Evolutionary conservation across 2,113 vertebrate genomes (phyloP).

Genomic region (Misgurnus mizolepis): DNA sequence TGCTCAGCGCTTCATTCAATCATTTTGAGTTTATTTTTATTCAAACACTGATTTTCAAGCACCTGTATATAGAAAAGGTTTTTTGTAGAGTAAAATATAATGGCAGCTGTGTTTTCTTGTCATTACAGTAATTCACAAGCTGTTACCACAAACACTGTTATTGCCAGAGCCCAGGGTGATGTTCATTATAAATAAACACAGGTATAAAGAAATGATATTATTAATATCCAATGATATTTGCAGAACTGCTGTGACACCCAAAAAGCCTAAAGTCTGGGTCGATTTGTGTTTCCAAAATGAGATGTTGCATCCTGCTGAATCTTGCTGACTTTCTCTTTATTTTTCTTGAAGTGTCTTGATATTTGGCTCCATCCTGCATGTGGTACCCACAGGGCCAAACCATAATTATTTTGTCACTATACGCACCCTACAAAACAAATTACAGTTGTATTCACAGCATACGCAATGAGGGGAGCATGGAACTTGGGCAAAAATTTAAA

Average conservation of each 20-base stretch:
- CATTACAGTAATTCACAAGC: constrained; percentile 10
- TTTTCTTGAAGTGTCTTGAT: background rate
- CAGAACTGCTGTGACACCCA: background rate
- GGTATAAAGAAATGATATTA: background rate
- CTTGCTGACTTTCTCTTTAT: background rate
- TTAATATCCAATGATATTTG: constrained; percentile 16
- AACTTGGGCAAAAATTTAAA: background rate
- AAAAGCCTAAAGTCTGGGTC: background rate
- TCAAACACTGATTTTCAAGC: background rate
- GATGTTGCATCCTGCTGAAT: background rate
- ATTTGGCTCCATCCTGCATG: background rate
- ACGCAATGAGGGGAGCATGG: background rate
- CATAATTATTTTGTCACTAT: constrained; percentile 8
- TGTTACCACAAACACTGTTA: background rate
- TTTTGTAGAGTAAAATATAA: background rate
- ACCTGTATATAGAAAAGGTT: background rate
- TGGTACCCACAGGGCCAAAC: background rate
- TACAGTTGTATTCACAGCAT: background rate
- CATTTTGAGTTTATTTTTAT: too few species aligned
- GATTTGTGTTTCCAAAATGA: background rate
- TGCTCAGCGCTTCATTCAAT: too few species aligned
- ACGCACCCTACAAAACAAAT: constrained; percentile 8
- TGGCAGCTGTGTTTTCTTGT: constrained; percentile 13
- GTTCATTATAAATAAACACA: background rate
- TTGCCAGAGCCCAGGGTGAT: background rate